A percentile compares a stretch with the other conserved stretches of the same genome.
Conservation (phyloP, 2,113 vertebrate species). For the Condylura cristata region DNA sequence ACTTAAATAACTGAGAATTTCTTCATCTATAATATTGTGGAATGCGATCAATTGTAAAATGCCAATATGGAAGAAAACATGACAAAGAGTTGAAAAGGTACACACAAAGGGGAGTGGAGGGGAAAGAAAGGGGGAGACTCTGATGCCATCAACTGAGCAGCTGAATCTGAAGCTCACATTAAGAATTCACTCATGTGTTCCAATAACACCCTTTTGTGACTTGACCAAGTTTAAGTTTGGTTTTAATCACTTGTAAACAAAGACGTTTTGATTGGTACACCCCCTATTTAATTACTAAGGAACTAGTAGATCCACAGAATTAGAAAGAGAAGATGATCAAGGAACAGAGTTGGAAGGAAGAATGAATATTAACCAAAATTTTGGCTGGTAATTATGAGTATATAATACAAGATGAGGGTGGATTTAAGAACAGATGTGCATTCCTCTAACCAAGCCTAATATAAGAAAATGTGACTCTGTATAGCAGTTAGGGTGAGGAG, state of each 20-base stretch:
- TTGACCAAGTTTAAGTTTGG: not conserved
- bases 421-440: not conserved
- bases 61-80: not conserved
- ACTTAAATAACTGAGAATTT: not conserved
- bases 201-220: not conserved
- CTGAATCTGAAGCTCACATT: not conserved
- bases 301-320: not conserved
- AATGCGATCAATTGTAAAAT: not conserved
- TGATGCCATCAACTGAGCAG: not conserved
- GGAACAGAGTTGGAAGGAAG: not conserved
- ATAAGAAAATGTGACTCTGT: not conserved
- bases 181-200: not conserved
- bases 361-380: not conserved
- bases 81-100: not conserved
- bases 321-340: not conserved
- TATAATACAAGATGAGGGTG: not conserved
- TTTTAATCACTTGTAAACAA: not conserved
- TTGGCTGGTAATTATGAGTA: not conserved
- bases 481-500: not conserved
- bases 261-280: not conserved
- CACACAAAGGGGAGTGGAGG: not conserved
- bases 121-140: not conserved
- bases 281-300: not conserved
- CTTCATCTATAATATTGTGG: not conserved
- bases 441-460: not conserved